Conservation (phyloP, 2,113 vertebrate species). For the Dipodomys stephensi region DNA sequence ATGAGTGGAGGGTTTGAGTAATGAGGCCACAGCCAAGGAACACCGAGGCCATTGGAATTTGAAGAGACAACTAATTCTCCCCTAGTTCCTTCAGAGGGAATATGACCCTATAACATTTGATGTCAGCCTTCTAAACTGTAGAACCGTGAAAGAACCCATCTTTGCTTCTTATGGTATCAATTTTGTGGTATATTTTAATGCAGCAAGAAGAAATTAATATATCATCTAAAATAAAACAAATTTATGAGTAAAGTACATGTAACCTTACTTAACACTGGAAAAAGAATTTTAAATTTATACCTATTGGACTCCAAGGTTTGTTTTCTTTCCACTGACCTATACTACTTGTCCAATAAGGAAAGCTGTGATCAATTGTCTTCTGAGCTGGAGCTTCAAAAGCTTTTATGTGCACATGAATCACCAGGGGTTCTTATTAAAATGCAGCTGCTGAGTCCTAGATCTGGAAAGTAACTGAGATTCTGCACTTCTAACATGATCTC, state of each 20-base stretch:
- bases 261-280: background rate
- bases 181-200: background rate
- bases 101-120: background rate
- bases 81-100: background rate
- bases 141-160: background rate
- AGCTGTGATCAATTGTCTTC: background rate
- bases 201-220: background rate
- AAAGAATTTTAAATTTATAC: conserved; percentile 17
- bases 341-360: background rate
- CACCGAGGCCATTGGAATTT: background rate
- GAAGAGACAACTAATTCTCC: background rate
- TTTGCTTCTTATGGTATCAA: background rate
- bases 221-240: background rate
- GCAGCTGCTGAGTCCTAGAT: background rate
- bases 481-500: background rate
- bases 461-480: background rate
- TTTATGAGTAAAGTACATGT: background rate
- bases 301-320: background rate
- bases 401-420: conserved; percentile 2
- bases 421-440: conserved; percentile 28
- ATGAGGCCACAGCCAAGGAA: background rate
- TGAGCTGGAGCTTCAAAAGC: background rate
- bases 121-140: background rate
- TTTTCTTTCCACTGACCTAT: background rate
- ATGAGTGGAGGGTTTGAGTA: background rate